Evolutionary conservation across 2,888 invertebrate genomes (phyloP).

Genomic region (Macrophya annulata): DNA sequence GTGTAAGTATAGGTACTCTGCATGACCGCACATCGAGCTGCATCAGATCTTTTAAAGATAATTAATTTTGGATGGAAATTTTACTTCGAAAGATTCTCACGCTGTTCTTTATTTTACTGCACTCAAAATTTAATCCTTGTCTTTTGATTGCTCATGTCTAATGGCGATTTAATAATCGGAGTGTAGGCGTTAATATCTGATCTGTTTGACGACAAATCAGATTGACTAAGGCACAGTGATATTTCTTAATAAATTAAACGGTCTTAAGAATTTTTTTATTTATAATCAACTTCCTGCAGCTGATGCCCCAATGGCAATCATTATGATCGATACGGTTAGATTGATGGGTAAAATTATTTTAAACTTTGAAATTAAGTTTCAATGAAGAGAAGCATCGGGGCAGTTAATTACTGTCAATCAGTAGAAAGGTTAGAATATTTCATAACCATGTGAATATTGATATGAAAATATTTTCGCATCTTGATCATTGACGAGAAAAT

Average conservation of each 20-base stretch:
- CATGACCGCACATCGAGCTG: neutral
- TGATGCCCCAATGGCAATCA: neutral
- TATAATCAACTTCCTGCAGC: neutral
- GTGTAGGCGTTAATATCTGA: constrained; percentile 15
- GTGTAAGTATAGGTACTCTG: neutral
- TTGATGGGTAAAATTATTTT: neutral
- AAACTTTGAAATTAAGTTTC: neutral
- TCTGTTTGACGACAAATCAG: constrained; percentile 11
- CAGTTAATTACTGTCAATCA: constrained; percentile 10
- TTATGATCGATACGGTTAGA: neutral
- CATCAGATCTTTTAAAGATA: neutral
- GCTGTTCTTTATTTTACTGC: constrained; percentile 11
- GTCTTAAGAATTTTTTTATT: neutral
- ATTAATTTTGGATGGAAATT: neutral
- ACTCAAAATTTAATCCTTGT: neutral
- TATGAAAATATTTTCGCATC: neutral
- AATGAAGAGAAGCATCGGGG: neutral
- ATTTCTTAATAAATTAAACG: neutral
- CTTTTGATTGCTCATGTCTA: neutral
- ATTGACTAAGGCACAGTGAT: neutral
- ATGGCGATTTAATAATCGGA: constrained; percentile 9
- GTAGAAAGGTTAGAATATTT: neutral
- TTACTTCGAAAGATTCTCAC: neutral
- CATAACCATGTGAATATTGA: neutral
- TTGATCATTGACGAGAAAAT: neutral